Base-by-base conservation (phyloP, 2,113 vertebrate genomes). In the Tetrao urogallus region DNA sequence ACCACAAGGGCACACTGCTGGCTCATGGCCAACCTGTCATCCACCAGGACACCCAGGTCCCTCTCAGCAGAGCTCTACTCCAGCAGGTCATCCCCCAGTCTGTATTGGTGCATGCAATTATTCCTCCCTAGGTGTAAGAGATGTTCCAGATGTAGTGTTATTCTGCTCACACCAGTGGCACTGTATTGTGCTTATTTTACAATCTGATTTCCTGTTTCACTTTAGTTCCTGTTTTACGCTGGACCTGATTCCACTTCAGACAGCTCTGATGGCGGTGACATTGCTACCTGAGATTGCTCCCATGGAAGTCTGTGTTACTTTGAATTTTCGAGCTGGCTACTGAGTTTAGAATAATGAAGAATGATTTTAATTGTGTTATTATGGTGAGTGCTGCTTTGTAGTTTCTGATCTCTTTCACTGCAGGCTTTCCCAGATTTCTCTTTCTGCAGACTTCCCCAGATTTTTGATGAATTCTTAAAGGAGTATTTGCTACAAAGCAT, bases 301-400 rank as follows among this genome's bases (percentile, higher is more conserved):
- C 10, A 20, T 27, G 8, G 54, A 86, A 38, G 5, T 66, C 22
- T 56, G 7, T 22, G 19, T 43, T 65, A 13, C 34, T 61, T 76
- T 57, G 45, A 61, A 14, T 67, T 77, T 25, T 57, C 52, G 8
- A 9, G 10, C 6, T 42, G 40, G 12, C 10, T 4, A 17, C 4
- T 72, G 34, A 11, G 45, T 67, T 90, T 57, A 70, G 40, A 56
- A 24, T 8, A 67, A 84, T 19, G 14, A 20, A 47, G 43, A 43
- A 36, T 72, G 52, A 52, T 72, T 50, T 72, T 72, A 21, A 17
- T 48, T 81, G 85, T 18, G 8, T 48, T 38, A 38, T 38, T 20
- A 40, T 0, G 0, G 6, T n/a, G 28, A 48, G 7, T 1, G 6
- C 21, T 88, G 21, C 8, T 48, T n/a, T 32, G 20, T 43, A 50